These are phyloP conservation scores for Ginglymostoma cirratum DNA, from an alignment of 2,113 vertebrate species.

Conservation along the genomic window DNA sequence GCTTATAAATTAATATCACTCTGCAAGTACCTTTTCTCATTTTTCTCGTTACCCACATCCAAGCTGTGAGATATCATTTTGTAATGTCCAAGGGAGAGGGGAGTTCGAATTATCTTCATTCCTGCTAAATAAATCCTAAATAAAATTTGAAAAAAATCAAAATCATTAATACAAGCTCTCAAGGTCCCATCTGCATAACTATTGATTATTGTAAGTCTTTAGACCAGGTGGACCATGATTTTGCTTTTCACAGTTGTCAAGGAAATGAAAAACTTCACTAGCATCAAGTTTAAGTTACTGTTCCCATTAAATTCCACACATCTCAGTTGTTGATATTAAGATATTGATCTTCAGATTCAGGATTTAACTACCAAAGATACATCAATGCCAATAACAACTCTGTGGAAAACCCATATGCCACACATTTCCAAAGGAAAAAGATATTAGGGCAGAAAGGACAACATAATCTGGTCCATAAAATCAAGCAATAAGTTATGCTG, in stretches of 20 bases:
- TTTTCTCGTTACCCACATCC: constrained; percentile 39
- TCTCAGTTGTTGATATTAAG: background rate
- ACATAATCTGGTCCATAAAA: background rate
- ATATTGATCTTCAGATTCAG: background rate
- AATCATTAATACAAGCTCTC: background rate
- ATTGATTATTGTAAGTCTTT: background rate
- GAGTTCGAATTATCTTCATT: constrained; percentile 50
- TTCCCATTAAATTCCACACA: background rate
- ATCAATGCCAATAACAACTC: background rate
- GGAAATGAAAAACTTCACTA: background rate
- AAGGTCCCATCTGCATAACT: background rate
- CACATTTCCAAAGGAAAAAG: background rate
- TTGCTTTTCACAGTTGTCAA: background rate
- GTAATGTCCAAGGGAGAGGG: constrained; percentile 51
- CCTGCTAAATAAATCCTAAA: constrained; percentile 52
- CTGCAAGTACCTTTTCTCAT: constrained; percentile 46
- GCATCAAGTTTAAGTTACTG: no score
- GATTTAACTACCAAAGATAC: background rate
- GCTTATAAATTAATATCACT: background rate
- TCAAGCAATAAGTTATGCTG: background rate
- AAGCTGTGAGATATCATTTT: constrained; percentile 47
- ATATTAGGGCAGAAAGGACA: background rate
- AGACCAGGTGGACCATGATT: background rate
- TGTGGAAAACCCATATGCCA: background rate
- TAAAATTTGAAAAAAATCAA: background rate